Percentiles rank a stretch among this genome's conserved stretches.
These are phyloP conservation scores for Andrena bicolor DNA, from an alignment of 2,888 invertebrate species.

Conservation along the genomic window DNA sequence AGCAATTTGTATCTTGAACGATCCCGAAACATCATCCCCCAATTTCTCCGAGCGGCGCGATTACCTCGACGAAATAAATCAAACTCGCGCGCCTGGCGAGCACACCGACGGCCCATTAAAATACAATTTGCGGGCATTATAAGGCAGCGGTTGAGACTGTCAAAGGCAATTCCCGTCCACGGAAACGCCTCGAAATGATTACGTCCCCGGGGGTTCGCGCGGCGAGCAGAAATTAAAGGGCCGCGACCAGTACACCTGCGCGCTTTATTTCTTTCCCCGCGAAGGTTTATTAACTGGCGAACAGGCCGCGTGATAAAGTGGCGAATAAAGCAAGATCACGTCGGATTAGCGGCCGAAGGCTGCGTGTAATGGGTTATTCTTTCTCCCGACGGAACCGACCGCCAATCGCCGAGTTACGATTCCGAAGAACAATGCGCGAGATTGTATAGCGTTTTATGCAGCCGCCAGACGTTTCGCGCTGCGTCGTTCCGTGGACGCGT, in stretches of 20 bases:
- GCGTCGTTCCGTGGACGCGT: conserved; percentile 8
- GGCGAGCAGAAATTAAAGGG: conserved; percentile 41
- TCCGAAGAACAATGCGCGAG: neutral
- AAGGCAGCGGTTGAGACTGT: conserved; percentile 24
- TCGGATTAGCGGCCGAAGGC: conserved; percentile 29
- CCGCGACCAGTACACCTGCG: neutral
- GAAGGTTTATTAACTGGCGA: conserved; percentile 32
- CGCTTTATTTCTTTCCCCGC: conserved; percentile 25
- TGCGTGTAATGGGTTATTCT: conserved; percentile 22
- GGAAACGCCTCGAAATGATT: conserved; percentile 21
- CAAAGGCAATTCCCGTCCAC: conserved; percentile 23
- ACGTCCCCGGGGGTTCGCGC: conserved; percentile 13
- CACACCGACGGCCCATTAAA: conserved; percentile 30
- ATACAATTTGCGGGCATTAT: conserved; percentile 38
- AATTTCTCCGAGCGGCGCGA: neutral
- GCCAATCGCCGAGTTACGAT: conserved; percentile 25
- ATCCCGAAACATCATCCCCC: neutral
- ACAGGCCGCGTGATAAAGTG: conserved; percentile 41
- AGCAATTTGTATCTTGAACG: too few species aligned
- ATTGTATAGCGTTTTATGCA: conserved; percentile 5
- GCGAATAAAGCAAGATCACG: conserved; percentile 29
- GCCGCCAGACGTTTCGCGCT: neutral
- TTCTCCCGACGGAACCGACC: conserved; percentile 15
- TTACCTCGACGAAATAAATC: conserved; percentile 21
- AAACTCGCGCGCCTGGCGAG: conserved; percentile 1